Evolutionary conservation across 2,888 invertebrate genomes (phyloP), one percentile per base, ranked within the genome.

Genomic region (Nymphalis urticae): DNA sequence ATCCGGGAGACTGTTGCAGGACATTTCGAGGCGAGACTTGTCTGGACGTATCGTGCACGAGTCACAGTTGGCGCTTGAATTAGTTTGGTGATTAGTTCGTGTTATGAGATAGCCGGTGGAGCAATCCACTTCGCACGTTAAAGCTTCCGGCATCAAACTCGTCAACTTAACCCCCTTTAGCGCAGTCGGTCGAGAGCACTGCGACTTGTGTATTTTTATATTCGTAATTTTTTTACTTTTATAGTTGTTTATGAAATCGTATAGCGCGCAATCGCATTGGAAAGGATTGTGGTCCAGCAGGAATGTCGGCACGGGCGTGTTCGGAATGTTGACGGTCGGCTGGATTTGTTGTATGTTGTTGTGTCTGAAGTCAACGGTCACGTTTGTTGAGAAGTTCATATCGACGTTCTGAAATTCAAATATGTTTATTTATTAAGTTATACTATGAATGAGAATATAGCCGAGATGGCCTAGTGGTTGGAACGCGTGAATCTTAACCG

Each of bases 261-360:
- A 82, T 0, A 85, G 60, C n/a, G 27, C 5, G 62, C 87, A 87
- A 68, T 83, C 82, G 71, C 87, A 86, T 8, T 0, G 0, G 27
- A 82, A 74, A 0, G 84, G 85, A 64, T 87, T 87, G 61, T 77
- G 13, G 17, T 77, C 79, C 0, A 87, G 68, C 0, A 79, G 63
- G 7, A 86, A 58, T 2, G 27, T 8, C 61, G 73, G 63, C 27
- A 64, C 32, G 6, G 60, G 21, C 19, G 19, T 24, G n/a, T 21
- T 51, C n/a, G 24, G 42, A 19, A 7, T 24, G 5, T 32, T 72
- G 4, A 47, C 5, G 4, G 48, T 19, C 0, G 75, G 9, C 0
- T 9, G 9, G 4, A 78, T 62, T 0, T n/a, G 21, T 4, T 73
- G 42, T 36, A 86, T 85, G n/a, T 75, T 64, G 73, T 86, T 85